Evolutionary conservation across 2,888 invertebrate species (phyloP).

Genomic region (Phyllotreta striolata): DNA sequence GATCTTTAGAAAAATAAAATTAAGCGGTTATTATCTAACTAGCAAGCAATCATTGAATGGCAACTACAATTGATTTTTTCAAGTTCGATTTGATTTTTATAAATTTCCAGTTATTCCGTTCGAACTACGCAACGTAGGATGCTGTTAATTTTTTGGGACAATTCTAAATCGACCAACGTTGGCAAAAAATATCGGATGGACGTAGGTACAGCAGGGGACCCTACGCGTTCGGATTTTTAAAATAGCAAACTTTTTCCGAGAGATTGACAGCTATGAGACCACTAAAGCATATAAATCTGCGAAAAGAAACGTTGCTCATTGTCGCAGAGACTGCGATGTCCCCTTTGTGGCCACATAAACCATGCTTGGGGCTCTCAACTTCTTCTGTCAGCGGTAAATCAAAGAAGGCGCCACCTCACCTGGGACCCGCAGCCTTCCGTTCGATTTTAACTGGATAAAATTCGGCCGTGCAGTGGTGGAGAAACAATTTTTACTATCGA

Average conservation of each 20-base stretch:
- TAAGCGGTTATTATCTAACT: constrained; percentile 8
- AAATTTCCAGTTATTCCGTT: no score
- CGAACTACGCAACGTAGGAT: no score
- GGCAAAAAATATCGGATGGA: constrained; percentile 2
- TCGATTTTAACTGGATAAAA: constrained; percentile 27
- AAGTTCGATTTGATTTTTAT: no score
- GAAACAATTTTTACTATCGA: background rate
- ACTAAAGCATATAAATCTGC: constrained; percentile 55
- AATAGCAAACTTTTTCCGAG: constrained; percentile 37
- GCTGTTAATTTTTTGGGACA: background rate
- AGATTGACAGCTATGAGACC: constrained; percentile 60
- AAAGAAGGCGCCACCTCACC: constrained; percentile 61
- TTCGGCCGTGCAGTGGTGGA: constrained; percentile 27
- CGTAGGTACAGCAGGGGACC: constrained; percentile 10
- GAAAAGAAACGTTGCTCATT: constrained; percentile 51
- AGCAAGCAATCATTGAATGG: background rate
- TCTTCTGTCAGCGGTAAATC: constrained; percentile 60
- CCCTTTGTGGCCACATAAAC: constrained; percentile 57
- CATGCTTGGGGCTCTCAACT: constrained; percentile 54
- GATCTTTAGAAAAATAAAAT: background rate
- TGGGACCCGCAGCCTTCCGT: constrained; percentile 46
- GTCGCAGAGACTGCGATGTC: constrained; percentile 50
- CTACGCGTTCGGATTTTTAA: constrained; percentile 14
- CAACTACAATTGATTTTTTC: no score
- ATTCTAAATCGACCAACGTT: background rate